Percentiles rank a stretch among this genome's conserved stretches.
Evolutionary conservation across 2,888 invertebrate species (phyloP).

Genomic region (Netelia inedita): DNA sequence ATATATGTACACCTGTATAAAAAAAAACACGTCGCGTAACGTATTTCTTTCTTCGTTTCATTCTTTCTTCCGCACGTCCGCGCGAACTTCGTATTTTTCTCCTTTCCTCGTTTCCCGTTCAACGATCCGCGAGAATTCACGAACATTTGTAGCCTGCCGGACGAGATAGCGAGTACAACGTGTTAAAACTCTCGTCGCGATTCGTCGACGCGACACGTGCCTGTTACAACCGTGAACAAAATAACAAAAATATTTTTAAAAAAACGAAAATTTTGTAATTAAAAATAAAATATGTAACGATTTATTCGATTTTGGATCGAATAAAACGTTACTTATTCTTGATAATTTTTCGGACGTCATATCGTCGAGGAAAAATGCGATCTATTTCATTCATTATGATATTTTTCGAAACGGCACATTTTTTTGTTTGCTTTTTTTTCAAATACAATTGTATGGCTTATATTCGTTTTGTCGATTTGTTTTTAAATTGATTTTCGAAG

Average conservation of each 20-base stretch:
- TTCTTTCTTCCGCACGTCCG: slow-evolving; percentile 36
- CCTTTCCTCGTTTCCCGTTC: neutral
- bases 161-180: slow-evolving; percentile 10
- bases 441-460: neutral
- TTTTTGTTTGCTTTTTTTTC: neutral
- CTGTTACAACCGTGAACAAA: neutral
- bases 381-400: too few relatives aligned
- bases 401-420: too few relatives aligned
- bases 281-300: too few relatives aligned
- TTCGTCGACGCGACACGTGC: neutral
- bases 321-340: too few relatives aligned
- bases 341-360: too few relatives aligned
- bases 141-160: slow-evolving; percentile 53
- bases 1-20: neutral
- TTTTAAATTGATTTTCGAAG: slow-evolving; percentile 44
- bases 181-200: slow-evolving; percentile 19
- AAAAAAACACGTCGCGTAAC: neutral
- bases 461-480: slow-evolving; percentile 12
- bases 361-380: too few relatives aligned
- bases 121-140: slow-evolving; percentile 32
- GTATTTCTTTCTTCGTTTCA: slow-evolving; percentile 1
- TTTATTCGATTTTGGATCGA: too few relatives aligned
- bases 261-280: too few relatives aligned
- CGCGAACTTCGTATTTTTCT: slow-evolving; percentile 17
- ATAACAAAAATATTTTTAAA: neutral